Conservation (phyloP, 2,797 vertebrate species). For the Steatocranus sp. region DNA sequence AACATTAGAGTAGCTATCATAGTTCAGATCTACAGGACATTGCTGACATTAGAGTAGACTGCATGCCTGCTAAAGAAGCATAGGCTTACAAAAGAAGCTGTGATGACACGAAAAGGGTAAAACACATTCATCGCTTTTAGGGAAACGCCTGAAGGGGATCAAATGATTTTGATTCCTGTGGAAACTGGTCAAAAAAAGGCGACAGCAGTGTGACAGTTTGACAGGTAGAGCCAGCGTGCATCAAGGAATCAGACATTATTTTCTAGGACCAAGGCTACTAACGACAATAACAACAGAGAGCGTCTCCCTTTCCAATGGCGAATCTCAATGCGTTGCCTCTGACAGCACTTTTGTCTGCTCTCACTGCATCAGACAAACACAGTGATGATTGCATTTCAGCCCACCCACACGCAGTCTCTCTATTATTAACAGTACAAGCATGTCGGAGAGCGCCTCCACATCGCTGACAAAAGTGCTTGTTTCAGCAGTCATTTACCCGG, state of each 20-base stretch:
- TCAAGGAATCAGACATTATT: not conserved
- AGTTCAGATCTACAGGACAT: conserved; percentile 9
- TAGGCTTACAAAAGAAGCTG: conserved; percentile 1
- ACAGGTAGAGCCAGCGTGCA: not conserved
- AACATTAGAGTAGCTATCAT: conserved; percentile 30
- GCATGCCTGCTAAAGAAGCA: conserved; percentile 48
- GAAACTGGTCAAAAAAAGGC: not conserved
- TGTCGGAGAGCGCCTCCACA: conserved; percentile 8
- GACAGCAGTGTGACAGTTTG: not conserved
- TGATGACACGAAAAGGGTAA: not conserved
- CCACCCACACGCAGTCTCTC: conserved; percentile 26
- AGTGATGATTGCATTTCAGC: conserved; percentile 24
- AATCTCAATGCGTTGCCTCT: not conserved
- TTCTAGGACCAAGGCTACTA: not conserved
- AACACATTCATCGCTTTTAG: conserved; percentile 7
- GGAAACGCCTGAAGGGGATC: not conserved
- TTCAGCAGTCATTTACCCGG: conserved; percentile 35
- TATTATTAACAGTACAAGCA: conserved; percentile 38
- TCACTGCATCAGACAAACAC: conserved; percentile 17
- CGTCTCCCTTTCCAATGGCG: not conserved
- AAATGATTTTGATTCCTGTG: not conserved
- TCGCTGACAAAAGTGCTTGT: conserved; percentile 21
- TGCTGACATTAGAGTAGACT: conserved; percentile 43
- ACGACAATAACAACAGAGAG: not conserved
- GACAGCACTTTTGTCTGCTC: conserved; percentile 30